These are phyloP conservation scores for Falco punctatus DNA, from an alignment of 2,113 vertebrate species.

Conservation along the genomic window DNA sequence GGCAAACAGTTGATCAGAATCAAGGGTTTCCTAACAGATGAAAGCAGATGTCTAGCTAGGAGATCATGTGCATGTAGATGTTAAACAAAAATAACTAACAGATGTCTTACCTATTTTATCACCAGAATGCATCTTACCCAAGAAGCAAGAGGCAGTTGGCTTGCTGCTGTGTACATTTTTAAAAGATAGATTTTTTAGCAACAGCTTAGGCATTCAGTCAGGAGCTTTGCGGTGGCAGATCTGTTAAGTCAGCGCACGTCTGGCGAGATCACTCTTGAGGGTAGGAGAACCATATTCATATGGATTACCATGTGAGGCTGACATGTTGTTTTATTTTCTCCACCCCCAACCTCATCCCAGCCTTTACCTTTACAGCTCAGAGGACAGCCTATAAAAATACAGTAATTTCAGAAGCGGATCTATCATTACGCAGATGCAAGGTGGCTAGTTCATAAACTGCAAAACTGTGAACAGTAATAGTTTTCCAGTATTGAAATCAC, in stretches of 20 bases:
- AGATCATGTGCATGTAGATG: not conserved
- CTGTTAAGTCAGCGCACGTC: not conserved
- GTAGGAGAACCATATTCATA: not conserved
- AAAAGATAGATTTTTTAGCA: not conserved
- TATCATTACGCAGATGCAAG: not conserved
- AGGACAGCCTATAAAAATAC: not conserved
- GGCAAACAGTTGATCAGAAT: not conserved
- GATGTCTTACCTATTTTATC: not conserved
- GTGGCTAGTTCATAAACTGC: not conserved
- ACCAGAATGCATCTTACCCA: not conserved
- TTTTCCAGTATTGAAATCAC: not conserved
- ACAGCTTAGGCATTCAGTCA: not conserved
- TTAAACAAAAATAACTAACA: slow-evolving; percentile 5
- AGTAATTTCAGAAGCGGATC: not conserved
- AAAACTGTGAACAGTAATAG: not conserved
- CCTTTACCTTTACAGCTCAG: not conserved
- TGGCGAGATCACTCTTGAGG: not conserved
- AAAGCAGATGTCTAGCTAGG: not conserved
- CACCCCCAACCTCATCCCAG: rapidly evolving
- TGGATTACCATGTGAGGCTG: not conserved
- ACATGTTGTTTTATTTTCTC: not conserved
- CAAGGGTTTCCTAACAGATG: not conserved
- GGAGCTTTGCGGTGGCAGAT: not conserved
- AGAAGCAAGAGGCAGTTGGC: not conserved
- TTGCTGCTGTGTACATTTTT: not conserved